Base-by-base conservation (phyloP, 2,797 vertebrate species). In the Sebastes nivosus region DNA sequence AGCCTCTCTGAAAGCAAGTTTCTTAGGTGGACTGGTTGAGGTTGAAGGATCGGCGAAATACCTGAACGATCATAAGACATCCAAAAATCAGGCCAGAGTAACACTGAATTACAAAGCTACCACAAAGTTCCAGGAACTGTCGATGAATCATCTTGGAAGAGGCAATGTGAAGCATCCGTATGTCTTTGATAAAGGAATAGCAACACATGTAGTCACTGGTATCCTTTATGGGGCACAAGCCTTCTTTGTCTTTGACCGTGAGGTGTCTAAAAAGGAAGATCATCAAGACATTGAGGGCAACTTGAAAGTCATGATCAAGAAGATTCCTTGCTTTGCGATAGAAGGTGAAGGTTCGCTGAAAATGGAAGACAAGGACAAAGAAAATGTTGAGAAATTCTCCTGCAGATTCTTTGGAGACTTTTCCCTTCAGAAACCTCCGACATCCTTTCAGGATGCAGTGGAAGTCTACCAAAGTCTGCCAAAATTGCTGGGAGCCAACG, bases 171-270 rank as follows among this genome's bases (percentile, higher is more conserved):
- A 24, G 24, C 24, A 24, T 24, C 24, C 24, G 2, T 24, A 24
- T 24, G 24, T 24, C 24, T 24, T 24, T 24, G 24, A 24, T 24
- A 24, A 24, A 24, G 24, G 24, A 24, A 24, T 24, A 24, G 24
- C 24, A 24, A 24, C 24, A 24, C 24, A 24, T 24, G 24, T 24
- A 24, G 24, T 24, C 24, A 24, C 24, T 24, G 24, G 24, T 24
- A 24, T 24, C 24, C 24, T 24, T 24, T 24, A 24, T 24, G 24
- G 24, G 24, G 24, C 24, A 7, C 88, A 94, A 59, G 91, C 90
- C 2, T 93, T 93, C 76, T 93, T 94, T 70, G 84, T 94, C 13
- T 94, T 94, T 87, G 92, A 94, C 24, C 73, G 36, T 29, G 88
- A 91, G 3, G 57, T 89, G 10, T 91, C 89, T 0, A 29, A 83